Percentiles rank a stretch among this genome's conserved stretches.
phyloP scores from a whole-genome alignment of 2,113 vertebrate genomes.

The Percina caprodes region DNA sequence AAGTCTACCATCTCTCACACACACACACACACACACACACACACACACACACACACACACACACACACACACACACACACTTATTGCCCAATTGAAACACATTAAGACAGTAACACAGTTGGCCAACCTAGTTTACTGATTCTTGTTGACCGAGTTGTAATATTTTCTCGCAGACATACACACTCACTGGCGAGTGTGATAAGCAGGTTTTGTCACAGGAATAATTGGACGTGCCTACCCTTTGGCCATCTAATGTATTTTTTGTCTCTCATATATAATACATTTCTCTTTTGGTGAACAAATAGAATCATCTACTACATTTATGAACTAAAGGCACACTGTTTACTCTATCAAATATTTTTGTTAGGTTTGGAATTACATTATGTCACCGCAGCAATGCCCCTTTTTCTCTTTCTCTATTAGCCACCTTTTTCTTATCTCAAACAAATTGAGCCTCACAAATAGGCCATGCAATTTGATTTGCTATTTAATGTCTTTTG shows the following conservation, averaged over 20 bases:
- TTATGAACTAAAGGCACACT: slow-evolving; percentile 52
- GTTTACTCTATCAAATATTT: slow-evolving; percentile 65
- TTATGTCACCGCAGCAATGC: slow-evolving; percentile 41
- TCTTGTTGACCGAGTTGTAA: slow-evolving; percentile 8
- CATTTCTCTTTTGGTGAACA: slow-evolving; percentile 53
- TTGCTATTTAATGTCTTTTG: slow-evolving; percentile 72
- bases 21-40: background rate
- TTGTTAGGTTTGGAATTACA: slow-evolving; percentile 63
- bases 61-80: background rate
- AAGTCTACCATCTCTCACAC: background rate
- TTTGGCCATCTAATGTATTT: slow-evolving; percentile 44
- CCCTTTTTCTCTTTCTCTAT: slow-evolving; percentile 42
- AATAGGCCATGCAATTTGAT: slow-evolving; percentile 67
- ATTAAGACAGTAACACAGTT: background rate
- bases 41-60: background rate
- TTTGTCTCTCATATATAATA: slow-evolving; percentile 40
- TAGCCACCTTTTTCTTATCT: slow-evolving; percentile 71
- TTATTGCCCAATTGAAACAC: background rate
- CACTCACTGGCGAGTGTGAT: slow-evolving; percentile 34
- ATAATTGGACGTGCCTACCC: slow-evolving; percentile 26
- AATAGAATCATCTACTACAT: slow-evolving; percentile 58
- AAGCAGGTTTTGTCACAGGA: slow-evolving; percentile 44
- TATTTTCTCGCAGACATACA: slow-evolving; percentile 13
- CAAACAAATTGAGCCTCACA: slow-evolving; percentile 66
- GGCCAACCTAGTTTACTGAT: background rate